Conservation (phyloP, 1,140 invertebrate species). For the Thaumatotibia leucotreta region DNA sequence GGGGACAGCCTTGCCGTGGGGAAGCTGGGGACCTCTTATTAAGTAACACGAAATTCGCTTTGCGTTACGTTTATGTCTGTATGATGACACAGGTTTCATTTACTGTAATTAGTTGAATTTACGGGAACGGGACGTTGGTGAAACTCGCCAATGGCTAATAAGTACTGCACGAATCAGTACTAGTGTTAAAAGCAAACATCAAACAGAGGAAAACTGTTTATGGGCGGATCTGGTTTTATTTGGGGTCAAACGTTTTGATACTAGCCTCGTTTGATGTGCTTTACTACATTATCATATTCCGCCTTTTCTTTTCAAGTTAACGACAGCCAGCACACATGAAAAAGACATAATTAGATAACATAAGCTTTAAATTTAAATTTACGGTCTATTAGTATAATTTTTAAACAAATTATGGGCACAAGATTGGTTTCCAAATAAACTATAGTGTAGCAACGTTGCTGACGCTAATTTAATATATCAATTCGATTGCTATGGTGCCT, state of each 20-base stretch:
- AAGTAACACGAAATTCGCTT: neutral
- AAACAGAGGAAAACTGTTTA: conserved; percentile 39
- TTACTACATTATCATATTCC: conserved; percentile 36
- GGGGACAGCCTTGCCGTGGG: neutral
- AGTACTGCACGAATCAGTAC: conserved; percentile 20
- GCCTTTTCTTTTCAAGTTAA: conserved; percentile 18
- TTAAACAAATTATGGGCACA: neutral
- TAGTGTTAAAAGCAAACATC: conserved; percentile 34
- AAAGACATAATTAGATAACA: neutral
- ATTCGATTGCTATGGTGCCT: no score
- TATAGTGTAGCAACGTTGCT: no score
- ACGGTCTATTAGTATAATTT: neutral
- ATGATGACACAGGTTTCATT: conserved; percentile 1
- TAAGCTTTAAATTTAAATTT: neutral
- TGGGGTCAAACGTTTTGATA: conserved; percentile 51
- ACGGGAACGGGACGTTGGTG: conserved; percentile 7
- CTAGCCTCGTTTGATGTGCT: conserved; percentile 58
- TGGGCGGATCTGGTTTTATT: conserved; percentile 46
- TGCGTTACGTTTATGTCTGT: neutral
- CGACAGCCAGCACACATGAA: neutral
- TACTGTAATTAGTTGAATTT: neutral
- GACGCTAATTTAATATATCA: no score
- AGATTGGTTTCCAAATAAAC: no score
- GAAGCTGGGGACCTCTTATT: neutral
- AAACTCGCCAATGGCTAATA: conserved; percentile 23